phyloP scores from a whole-genome alignment of 2,797 vertebrate genomes.

The Sarcoramphus papa region DNA sequence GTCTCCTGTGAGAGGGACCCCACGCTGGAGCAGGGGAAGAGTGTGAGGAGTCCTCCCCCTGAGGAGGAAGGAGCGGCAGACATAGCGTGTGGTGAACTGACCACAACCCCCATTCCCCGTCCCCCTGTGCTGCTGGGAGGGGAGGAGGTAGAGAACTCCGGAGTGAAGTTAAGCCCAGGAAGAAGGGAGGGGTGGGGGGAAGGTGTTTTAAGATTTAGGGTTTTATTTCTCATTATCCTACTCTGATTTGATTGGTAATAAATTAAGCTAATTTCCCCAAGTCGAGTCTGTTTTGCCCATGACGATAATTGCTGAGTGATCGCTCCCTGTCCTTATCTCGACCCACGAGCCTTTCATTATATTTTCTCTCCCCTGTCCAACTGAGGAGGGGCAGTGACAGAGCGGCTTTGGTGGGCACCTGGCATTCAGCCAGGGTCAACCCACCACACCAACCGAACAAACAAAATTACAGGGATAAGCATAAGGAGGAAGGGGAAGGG shows the following conservation, averaged over 20 bases:
- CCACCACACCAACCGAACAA: background rate
- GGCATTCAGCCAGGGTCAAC: background rate
- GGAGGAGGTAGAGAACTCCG: background rate
- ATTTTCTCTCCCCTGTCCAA: background rate
- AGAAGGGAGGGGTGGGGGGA: background rate
- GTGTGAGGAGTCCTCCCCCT: too few species aligned
- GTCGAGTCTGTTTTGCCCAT: background rate
- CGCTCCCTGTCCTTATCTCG: background rate
- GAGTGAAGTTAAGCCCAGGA: background rate
- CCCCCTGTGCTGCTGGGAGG: background rate
- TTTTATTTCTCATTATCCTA: background rate
- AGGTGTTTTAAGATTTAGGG: background rate
- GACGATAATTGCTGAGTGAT: background rate
- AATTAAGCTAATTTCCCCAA: background rate
- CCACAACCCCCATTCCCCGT: accelerated
- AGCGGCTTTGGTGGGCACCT: background rate
- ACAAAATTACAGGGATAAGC: background rate
- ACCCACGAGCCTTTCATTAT: background rate
- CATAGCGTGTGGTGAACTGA: too few species aligned
- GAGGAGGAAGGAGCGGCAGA: too few species aligned
- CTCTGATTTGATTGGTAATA: background rate
- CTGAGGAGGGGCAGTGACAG: background rate
- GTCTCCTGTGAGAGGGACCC: too few species aligned
- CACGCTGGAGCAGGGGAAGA: too few species aligned
- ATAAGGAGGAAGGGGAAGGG: background rate